Evolutionary conservation across 2,888 invertebrate species (phyloP), one percentile per base, ranked within the genome.

Genomic region (Sisyra nigra): DNA sequence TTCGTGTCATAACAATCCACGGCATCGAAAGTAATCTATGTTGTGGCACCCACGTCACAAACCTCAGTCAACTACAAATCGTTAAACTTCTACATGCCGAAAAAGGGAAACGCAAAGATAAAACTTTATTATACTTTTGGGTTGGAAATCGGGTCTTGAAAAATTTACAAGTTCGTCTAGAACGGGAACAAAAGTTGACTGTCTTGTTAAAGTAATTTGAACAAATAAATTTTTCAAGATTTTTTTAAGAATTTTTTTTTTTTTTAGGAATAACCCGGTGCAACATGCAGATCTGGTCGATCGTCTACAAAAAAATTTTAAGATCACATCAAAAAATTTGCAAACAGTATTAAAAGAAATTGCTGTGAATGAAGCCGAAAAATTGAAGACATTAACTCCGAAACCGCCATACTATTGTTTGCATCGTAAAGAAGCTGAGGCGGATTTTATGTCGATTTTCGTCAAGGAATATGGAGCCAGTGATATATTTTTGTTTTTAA

Each of bases 41-140:
- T 56, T 89, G 89, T 60, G 89, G 89, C 2, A 89, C 89, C 0
- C 89, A 89, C 56, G 85, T 89, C 1, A 67, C 71, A 3, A 85
- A 80, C 59, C 63, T 87, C 24, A 71, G 76, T 45, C 77, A 80
- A 56, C 58, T 80, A 13, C 80, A 80, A 66, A 63, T 67, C 24
- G 65, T 80, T 18, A 80, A 80, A 55, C 53, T 88, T 35, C 56
- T 84, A 10, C 71, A 76, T 41, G 62, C 65, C 1, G 85, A 86
- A 52, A 81, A 82, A 46, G 79, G 80, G 7, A 87, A 81, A 60
- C 50, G 60, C 3, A 81, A 84, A 55, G 69, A 72, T 4, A 74
- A 76, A 55, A 68, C 68, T 0, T 66, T 75, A 40, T 60, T 81
- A 1, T 68, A 72, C 54, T 89, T 88, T 59, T 58, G 87, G 3